Evolutionary conservation across 2,888 invertebrate genomes (phyloP).

Genomic region (Drosophila basisetae): DNA sequence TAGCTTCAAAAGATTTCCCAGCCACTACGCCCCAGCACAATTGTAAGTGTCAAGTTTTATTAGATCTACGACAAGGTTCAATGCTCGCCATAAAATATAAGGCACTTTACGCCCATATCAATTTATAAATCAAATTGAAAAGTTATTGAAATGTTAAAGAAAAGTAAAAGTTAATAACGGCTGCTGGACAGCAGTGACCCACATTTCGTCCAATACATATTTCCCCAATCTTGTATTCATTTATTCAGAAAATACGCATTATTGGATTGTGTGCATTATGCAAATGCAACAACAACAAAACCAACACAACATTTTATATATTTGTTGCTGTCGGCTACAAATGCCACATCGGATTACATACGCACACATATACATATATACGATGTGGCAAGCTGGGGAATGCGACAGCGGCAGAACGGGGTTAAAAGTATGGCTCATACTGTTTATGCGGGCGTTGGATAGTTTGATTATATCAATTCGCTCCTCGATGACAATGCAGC

Average conservation of each 20-base stretch:
- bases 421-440: conserved; percentile 7
- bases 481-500: conserved; percentile 15
- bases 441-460: conserved; percentile 21
- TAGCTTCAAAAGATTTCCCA: conserved; percentile 25
- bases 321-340: conserved; percentile 8
- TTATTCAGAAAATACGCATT: conserved; percentile 8
- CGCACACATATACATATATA: not conserved
- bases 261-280: conserved; percentile 54
- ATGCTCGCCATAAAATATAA: conserved; percentile 39
- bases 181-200: conserved; percentile 71
- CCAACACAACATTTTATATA: not conserved
- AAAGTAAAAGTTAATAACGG: conserved; percentile 67
- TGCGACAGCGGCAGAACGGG: not conserved
- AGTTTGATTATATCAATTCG: conserved; percentile 23
- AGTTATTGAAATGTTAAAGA: conserved; percentile 31
- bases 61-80: conserved; percentile 58
- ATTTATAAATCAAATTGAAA: conserved; percentile 44
- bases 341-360: conserved; percentile 23
- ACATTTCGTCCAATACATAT: conserved; percentile 35
- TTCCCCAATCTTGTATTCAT: conserved; percentile 30
- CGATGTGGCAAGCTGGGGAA: conserved; percentile 13
- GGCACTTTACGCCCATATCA: conserved; percentile 54
- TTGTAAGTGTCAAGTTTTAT: conserved; percentile 78
- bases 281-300: conserved; percentile 56
- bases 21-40: conserved; percentile 35